Base-by-base conservation (phyloP, 2,797 vertebrate genomes). In the Halcyon leucocephala region DNA sequence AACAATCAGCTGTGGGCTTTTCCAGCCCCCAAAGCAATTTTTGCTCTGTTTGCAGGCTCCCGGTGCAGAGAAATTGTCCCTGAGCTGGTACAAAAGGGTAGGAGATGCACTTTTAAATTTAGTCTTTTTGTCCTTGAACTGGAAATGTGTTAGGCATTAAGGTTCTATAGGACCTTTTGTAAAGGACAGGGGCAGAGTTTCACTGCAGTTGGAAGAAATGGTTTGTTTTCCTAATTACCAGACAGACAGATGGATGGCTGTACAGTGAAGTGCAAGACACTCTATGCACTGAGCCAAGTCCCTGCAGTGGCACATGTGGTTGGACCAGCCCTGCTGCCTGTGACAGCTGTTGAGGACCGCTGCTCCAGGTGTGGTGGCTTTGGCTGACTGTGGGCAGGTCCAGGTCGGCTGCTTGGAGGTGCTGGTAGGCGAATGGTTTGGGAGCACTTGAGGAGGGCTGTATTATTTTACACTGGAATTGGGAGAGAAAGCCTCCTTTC, bases 401-500 rank as follows among this genome's bases (percentile, higher is more conserved):
- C n/a, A 46, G 11, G 11, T 7, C 0, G 0, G 41, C 58, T 77
- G 18, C 15, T 26, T 13, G 67, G 35, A 54, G 51, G 4, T 61
- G 81, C 46, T 13, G 12, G 10, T 4, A 52, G n/a, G 26, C 19
- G 48, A 44, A 17, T 14, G 21, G 15, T 49, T 57, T 54, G 54
- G n/a, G 42, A 66, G 33, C 0, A 0, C 31, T 74, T 0, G 1
- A 22, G 28, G 35, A 54, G 8, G 6, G n/a, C 41, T 78, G 4
- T 65, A 24, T 35, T n/a, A 17, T 54, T 84, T 66, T 51, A 16
- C 24, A 7, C 41, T 16, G 6, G 31, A 60, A 8, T 0, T 28
- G n/a, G 51, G 51, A 70, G 39, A 52, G 29, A 39, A 51, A 48
- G 20, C 5, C 7, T 35, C 25, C 31, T 79, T 58, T 41, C 55